Evolutionary conservation across 2,113 vertebrate genomes (phyloP).

Genomic region (Hucho hucho): DNA sequence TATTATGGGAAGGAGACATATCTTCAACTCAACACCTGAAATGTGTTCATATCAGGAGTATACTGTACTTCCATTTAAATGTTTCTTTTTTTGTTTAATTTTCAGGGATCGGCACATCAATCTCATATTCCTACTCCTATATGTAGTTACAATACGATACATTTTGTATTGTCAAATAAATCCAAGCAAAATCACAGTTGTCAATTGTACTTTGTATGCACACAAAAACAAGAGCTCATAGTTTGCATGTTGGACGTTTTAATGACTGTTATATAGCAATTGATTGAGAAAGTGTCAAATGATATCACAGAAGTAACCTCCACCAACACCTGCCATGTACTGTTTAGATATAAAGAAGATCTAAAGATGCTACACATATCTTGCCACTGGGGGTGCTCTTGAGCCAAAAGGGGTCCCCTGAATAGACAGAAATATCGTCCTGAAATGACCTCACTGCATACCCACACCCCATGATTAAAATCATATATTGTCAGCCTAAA

Average conservation of each 20-base stretch:
- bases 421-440: too few species aligned
- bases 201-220: not conserved
- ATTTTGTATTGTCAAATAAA: slow-evolving; percentile 2
- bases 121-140: not conserved
- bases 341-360: too few species aligned
- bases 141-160: not conserved
- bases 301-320: not conserved
- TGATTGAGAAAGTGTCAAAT: not conserved
- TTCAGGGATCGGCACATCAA: not conserved
- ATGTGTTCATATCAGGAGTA: not conserved
- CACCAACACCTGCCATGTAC: not conserved
- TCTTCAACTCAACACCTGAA: too few species aligned
- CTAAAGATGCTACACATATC: too few species aligned
- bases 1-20: too few species aligned
- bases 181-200: not conserved
- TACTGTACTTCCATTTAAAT: too few species aligned
- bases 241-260: slow-evolving; percentile 7
- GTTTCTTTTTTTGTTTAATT: too few species aligned
- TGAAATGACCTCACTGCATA: too few species aligned
- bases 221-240: not conserved
- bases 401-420: too few species aligned
- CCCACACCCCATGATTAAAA: too few species aligned
- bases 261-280: not conserved
- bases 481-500: too few species aligned
- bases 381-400: too few species aligned